Evolutionary conservation across 2,113 vertebrate genomes (phyloP).

Genomic region (Ascaphus truei): DNA sequence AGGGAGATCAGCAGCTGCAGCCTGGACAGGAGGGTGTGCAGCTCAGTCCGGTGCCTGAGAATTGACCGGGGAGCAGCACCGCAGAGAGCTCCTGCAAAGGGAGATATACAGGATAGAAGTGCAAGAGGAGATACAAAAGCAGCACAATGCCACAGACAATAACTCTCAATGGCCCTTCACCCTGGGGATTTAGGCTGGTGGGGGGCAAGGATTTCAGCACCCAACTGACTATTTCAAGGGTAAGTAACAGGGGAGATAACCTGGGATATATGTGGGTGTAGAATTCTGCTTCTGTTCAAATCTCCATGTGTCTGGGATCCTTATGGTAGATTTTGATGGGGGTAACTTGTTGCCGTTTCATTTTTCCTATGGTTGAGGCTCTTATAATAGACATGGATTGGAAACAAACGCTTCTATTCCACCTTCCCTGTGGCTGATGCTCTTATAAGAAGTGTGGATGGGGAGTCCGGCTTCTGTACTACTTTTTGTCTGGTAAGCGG

Average conservation of each 20-base stretch:
- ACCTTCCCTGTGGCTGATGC: too few species aligned
- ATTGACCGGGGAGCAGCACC: neutral
- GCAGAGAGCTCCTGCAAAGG: neutral
- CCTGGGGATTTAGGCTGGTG: slow-evolving; percentile 92
- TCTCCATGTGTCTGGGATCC: neutral
- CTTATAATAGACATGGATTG: neutral
- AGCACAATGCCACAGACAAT: slow-evolving; percentile 78
- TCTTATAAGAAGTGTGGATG: too few species aligned
- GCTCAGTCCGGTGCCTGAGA: neutral
- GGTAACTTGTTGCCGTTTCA: neutral
- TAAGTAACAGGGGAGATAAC: slow-evolving; percentile 67
- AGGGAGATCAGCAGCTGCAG: slow-evolving; percentile 23
- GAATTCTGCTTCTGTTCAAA: too few species aligned
- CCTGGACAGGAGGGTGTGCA: slow-evolving; percentile 12
- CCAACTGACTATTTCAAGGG: slow-evolving; percentile 89
- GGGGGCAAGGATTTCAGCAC: slow-evolving; percentile 92
- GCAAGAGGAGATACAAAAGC: neutral
- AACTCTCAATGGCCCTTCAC: slow-evolving; percentile 84
- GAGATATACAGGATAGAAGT: neutral
- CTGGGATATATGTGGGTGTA: too few species aligned
- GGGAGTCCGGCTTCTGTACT: too few species aligned
- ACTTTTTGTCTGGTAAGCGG: too few species aligned
- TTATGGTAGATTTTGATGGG: neutral
- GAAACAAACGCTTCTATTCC: too few species aligned
- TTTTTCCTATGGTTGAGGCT: neutral